Percentiles rank a stretch among this genome's conserved stretches.
phyloP scores from a whole-genome alignment of 2,888 invertebrate species.

The Aspidiotus destructor region DNA sequence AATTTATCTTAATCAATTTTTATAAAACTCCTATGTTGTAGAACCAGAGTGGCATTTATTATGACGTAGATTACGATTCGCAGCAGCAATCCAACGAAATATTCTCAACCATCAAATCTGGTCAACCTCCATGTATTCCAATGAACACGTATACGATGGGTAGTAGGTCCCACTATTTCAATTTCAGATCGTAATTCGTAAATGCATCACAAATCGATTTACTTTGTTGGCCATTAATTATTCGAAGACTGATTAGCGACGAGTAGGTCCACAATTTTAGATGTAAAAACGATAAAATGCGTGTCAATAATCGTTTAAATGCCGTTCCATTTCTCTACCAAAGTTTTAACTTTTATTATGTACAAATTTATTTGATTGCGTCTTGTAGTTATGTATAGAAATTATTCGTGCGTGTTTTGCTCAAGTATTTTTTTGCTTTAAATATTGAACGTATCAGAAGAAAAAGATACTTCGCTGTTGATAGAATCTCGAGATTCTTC shows the following conservation, averaged over 20 bases:
- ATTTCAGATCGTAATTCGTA: constrained; percentile 25
- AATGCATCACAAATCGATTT: not conserved
- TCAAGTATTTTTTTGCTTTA: too few species aligned
- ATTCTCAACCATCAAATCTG: constrained; percentile 47
- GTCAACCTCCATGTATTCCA: constrained; percentile 54
- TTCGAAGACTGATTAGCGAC: constrained; percentile 24
- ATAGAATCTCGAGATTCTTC: too few species aligned
- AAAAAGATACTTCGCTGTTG: too few species aligned
- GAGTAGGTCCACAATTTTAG: not conserved
- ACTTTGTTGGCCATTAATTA: constrained; percentile 14
- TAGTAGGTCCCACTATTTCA: constrained; percentile 55
- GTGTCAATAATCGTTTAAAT: too few species aligned
- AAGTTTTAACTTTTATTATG: too few species aligned
- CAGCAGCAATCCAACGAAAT: constrained; percentile 48
- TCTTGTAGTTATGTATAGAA: too few species aligned
- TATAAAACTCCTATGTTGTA: constrained; percentile 43
- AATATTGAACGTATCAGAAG: too few species aligned
- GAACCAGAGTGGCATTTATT: constrained; percentile 85
- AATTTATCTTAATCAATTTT: not conserved
- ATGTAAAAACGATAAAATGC: too few species aligned
- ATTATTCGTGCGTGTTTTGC: too few species aligned
- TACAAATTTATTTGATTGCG: too few species aligned
- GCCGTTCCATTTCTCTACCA: too few species aligned
- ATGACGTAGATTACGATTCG: constrained; percentile 75
- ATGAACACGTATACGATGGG: constrained; percentile 75